phyloP scores from a whole-genome alignment of 2,113 vertebrate species.

The Mustela lutreola region DNA sequence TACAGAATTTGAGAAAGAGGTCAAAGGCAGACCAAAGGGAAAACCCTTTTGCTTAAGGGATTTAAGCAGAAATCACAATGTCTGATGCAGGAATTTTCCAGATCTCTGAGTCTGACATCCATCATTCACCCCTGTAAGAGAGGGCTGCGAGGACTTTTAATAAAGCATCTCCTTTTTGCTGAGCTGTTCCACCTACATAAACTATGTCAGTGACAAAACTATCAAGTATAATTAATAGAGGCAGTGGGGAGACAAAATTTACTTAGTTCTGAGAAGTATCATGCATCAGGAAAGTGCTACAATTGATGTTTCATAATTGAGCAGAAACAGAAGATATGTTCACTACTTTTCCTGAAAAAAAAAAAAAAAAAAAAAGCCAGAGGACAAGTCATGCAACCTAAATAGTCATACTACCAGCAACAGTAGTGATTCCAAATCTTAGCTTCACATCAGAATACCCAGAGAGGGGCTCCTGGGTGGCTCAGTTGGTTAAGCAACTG shows the following conservation, averaged over 20 bases:
- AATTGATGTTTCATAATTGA: neutral
- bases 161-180: neutral
- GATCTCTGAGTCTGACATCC: neutral
- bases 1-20: neutral
- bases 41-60: neutral
- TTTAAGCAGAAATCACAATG: neutral
- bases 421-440: neutral
- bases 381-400: neutral
- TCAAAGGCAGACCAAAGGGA: neutral
- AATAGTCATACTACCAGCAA: neutral
- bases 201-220: neutral
- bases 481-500: too few relatives aligned
- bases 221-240: neutral
- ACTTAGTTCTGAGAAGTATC: slow-evolving; percentile 5
- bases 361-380: too few relatives aligned
- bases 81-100: neutral
- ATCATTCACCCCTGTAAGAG: neutral
- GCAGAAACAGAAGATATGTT: neutral
- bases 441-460: neutral
- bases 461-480: too few relatives aligned
- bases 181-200: neutral
- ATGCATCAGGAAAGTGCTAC: neutral
- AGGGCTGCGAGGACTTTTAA: neutral
- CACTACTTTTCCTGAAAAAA: neutral
- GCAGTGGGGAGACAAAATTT: neutral